phyloP scores from a whole-genome alignment of 2,113 vertebrate species.

The Colinus virginianus region DNA sequence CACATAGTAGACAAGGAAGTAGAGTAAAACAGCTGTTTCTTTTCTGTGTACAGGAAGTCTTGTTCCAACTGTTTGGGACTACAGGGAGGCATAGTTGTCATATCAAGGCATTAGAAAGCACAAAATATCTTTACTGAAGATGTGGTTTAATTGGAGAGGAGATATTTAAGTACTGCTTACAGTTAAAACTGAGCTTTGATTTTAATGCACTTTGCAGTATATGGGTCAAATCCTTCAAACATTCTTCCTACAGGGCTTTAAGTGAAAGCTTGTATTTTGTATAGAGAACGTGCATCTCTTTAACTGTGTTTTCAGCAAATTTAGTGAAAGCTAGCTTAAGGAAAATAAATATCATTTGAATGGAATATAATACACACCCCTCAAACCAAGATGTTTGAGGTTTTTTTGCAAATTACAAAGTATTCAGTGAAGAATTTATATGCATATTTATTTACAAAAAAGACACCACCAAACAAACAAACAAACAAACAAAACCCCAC shows the following conservation, averaged over 20 bases:
- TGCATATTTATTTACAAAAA: background rate
- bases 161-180: background rate
- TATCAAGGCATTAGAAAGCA: background rate
- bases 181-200: background rate
- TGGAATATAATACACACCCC: background rate
- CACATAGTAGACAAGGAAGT: background rate
- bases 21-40: background rate
- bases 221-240: background rate
- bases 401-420: background rate
- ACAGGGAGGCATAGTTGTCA: background rate
- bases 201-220: background rate
- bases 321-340: background rate
- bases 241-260: background rate
- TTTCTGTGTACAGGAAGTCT: rapidly evolving
- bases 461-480: too few relatives aligned
- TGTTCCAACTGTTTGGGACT: background rate
- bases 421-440: background rate
- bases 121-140: background rate
- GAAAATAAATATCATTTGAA: background rate
- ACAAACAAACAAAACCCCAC: too few relatives aligned
- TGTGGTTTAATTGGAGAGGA: background rate
- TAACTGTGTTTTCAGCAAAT: background rate
- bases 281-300: background rate
- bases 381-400: background rate
- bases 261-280: background rate